Base-by-base conservation (phyloP, 2,888 invertebrate genomes). In the Heteromurus nitidus region DNA sequence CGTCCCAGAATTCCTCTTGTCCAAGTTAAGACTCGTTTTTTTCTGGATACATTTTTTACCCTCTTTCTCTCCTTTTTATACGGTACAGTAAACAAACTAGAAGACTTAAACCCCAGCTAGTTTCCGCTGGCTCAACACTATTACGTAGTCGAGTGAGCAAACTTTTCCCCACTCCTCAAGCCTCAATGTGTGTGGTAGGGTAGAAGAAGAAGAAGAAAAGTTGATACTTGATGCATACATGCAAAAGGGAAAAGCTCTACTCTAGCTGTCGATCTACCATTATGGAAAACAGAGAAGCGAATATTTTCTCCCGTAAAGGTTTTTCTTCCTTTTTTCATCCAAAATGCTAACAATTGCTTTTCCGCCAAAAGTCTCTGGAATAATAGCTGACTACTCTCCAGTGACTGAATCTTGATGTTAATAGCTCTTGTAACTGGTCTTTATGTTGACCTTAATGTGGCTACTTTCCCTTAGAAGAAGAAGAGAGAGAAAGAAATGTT, bases 391-490 rank as follows among this genome's bases (percentile, higher is more conserved):
- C 9, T 47, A 53, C 53, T 24, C 20, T 53, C 53, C 5, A 53
- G 24, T 22, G 53, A 53, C 53, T 53, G 53, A n/a, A 53, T 53
- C 53, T 60, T 60, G 60, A 60, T 26, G 60, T 30, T n/a, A 28
- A 58, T 58, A 70, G 64, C 62, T 77, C 53, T 60, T 62, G 70
- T 65, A 70, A 70, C 77, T 42, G 70, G 55, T 79, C 64, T 72
- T 72, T 72, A 79, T 79, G 72, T 72, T 79, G 79, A 79, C 79
- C 79, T 70, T 70, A 79, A 70, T 79, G 79, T 70, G 36, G 55
- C 67, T 72, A 65, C 55, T 80, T 73, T 70, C 42, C 11, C 55
- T 62, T 62, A 28, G 24, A 58, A 47, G 11, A 47, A 3, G 47
- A n/a, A 36, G 36, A 13, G 13, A 36, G 7, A 36, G 7, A 36